Percentiles rank a stretch among this genome's conserved stretches.
Conservation (phyloP, 1,140 invertebrate genomes). For the Antheraea mylitta region DNA sequence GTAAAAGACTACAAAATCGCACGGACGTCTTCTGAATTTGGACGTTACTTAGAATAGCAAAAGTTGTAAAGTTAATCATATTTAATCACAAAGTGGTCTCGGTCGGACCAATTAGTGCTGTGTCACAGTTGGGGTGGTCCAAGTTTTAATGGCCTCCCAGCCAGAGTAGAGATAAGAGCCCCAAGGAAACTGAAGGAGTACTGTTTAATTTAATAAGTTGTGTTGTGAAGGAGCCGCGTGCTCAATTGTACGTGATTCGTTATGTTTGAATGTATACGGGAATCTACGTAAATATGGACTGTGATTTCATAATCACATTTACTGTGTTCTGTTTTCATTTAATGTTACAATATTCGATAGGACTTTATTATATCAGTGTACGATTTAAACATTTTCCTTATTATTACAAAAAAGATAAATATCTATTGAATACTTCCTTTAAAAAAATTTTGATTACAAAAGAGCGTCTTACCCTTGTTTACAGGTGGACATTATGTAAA, state of each 20-base stretch:
- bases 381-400: too few relatives aligned
- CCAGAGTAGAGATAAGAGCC: constrained; percentile 29
- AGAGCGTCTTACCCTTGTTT: too few relatives aligned
- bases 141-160: constrained; percentile 41
- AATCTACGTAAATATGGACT: background rate
- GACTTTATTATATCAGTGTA: too few relatives aligned
- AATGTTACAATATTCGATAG: too few relatives aligned
- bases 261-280: background rate
- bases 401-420: too few relatives aligned
- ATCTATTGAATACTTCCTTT: too few relatives aligned
- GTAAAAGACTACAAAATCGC: too few relatives aligned
- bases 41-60: constrained; percentile 2
- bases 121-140: constrained; percentile 25
- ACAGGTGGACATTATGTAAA: too few relatives aligned
- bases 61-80: constrained; percentile 25
- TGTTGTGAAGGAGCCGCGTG: constrained; percentile 18
- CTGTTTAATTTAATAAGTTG: constrained; percentile 41
- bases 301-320: background rate
- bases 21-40: background rate
- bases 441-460: too few relatives aligned
- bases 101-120: constrained; percentile 29
- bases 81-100: constrained; percentile 25
- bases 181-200: constrained; percentile 29
- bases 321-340: too few relatives aligned
- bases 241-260: constrained; percentile 1